phyloP scores from a whole-genome alignment of 1,140 invertebrate species.

The Bombus breviceps region DNA sequence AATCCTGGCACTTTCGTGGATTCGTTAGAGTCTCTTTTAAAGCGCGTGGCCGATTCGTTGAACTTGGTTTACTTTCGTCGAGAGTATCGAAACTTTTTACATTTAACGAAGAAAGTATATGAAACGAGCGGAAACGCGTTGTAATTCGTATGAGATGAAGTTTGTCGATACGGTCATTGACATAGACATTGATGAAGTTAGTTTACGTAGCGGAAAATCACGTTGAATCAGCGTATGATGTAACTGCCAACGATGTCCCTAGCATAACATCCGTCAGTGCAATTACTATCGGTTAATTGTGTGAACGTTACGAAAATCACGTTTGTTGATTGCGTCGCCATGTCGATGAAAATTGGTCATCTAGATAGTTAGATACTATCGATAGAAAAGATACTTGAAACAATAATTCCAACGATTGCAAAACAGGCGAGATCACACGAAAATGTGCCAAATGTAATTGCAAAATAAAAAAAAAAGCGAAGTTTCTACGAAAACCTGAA shows the following conservation, averaged over 20 bases:
- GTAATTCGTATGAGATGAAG: background rate
- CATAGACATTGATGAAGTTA: slow-evolving; percentile 20
- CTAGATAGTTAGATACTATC: background rate
- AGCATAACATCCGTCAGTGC: background rate
- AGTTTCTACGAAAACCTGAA: background rate
- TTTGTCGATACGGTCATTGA: background rate
- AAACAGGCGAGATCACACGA: too few relatives aligned
- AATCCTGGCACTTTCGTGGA: slow-evolving; percentile 11
- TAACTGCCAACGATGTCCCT: too few relatives aligned
- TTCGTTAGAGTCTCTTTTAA: background rate
- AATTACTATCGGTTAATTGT: slow-evolving; percentile 19
- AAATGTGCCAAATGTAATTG: background rate
- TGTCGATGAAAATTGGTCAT: background rate
- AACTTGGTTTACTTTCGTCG: background rate
- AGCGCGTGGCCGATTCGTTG: background rate
- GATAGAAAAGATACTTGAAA: background rate
- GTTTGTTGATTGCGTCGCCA: background rate
- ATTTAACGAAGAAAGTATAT: background rate
- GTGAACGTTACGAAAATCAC: background rate
- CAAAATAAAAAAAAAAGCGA: background rate
- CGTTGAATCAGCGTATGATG: slow-evolving; percentile 6
- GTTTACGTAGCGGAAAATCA: background rate
- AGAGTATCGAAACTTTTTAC: background rate
- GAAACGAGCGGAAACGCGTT: background rate
- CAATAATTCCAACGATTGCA: slow-evolving; percentile 38